Percentiles rank a stretch among this genome's conserved stretches.
phyloP scores from a whole-genome alignment of 2,113 vertebrate species.

The Neolamprologus devosi region DNA sequence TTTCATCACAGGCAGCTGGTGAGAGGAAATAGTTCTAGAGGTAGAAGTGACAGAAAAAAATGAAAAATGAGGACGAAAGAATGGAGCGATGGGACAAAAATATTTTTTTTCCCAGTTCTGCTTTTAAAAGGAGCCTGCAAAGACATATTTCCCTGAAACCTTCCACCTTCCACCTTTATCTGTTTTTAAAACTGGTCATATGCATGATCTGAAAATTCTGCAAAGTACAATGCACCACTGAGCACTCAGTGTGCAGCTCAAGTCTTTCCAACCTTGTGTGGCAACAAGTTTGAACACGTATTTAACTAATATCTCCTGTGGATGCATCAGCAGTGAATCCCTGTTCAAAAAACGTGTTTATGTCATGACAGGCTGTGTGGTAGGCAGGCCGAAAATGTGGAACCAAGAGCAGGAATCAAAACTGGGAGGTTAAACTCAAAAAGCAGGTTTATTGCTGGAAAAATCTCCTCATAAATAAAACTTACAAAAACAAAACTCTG shows the following conservation, averaged over 20 bases:
- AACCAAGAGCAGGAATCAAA: background rate
- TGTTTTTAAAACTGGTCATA: background rate
- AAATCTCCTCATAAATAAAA: background rate
- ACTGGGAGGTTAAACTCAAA: background rate
- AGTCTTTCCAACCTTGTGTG: background rate
- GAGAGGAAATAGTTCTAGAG: background rate
- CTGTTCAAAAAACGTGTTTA: background rate
- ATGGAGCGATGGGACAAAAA: background rate
- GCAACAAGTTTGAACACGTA: background rate
- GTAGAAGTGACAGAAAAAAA: background rate
- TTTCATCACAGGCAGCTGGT: background rate
- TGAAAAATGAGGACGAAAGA: background rate
- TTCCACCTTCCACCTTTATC: background rate
- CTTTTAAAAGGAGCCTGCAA: background rate
- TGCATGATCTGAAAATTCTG: background rate
- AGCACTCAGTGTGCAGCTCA: background rate
- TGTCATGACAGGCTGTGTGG: background rate
- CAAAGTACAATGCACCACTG: background rate
- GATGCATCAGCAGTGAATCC: background rate
- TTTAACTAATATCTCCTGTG: background rate
- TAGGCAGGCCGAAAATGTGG: background rate
- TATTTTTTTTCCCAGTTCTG: rapidly evolving
- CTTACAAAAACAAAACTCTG: background rate
- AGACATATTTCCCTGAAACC: background rate
- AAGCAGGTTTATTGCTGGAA: background rate